Conservation (phyloP, 2,888 invertebrate species). For the Cantharis rufa region DNA sequence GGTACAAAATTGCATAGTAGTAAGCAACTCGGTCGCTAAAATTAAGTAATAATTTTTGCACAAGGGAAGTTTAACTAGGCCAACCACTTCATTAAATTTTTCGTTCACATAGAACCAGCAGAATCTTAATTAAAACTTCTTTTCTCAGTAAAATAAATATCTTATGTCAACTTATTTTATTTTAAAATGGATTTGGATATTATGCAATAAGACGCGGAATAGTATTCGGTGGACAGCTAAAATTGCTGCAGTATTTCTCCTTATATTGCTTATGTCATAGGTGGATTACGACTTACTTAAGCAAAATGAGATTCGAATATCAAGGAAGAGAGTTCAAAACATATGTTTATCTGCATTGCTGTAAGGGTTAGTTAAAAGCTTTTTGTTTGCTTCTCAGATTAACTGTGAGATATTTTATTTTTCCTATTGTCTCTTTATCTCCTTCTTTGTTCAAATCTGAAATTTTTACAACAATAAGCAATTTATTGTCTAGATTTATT, state of each 20-base stretch:
- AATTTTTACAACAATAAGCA: not conserved
- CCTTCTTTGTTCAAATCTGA: not conserved
- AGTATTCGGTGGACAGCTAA: conserved; percentile 13
- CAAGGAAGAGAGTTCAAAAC: conserved; percentile 14
- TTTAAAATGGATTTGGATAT: not conserved
- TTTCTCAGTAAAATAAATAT: conserved; percentile 1
- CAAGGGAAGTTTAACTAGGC: not conserved
- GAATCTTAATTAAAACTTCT: conserved; percentile 7
- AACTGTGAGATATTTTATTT: not conserved
- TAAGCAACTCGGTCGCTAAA: conserved; percentile 16
- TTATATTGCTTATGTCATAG: conserved; percentile 2
- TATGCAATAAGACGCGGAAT: not conserved
- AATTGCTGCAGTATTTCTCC: conserved; percentile 11
- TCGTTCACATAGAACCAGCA: not conserved
- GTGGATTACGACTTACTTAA: conserved; percentile 3
- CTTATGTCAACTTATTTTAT: conserved; percentile 2
- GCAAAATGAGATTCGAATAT: conserved; percentile 23
- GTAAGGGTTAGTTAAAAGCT: not conserved
- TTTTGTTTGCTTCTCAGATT: conserved; percentile 3
- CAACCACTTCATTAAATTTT: conserved; percentile 2
- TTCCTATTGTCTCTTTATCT: not conserved
- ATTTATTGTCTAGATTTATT: not conserved
- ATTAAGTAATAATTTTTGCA: conserved; percentile 23
- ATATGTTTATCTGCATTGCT: conserved; percentile 16
- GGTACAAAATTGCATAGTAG: conserved; percentile 26